Conservation (phyloP, 2,888 invertebrate species). For the Troides oblongomaculatus region DNA sequence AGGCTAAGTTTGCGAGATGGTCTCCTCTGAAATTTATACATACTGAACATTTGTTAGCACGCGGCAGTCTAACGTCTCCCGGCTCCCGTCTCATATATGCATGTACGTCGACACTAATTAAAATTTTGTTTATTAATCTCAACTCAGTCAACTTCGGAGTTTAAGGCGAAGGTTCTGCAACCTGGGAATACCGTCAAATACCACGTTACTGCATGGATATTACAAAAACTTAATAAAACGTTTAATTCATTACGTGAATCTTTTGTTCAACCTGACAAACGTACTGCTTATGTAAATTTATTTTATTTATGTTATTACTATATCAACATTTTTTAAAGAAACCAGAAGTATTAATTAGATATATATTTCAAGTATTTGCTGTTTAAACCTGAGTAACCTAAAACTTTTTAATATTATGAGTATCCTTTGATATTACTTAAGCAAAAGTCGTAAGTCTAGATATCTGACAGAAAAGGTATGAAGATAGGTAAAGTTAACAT, state of each 20-base stretch:
- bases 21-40: conserved; percentile 43
- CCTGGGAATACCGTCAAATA: neutral
- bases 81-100: neutral
- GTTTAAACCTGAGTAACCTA: too few species aligned
- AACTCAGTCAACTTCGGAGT: neutral
- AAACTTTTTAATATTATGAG: too few species aligned
- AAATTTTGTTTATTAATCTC: conserved; percentile 22
- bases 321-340: too few species aligned
- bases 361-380: too few species aligned
- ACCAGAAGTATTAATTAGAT: too few species aligned
- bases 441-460: too few species aligned
- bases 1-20: conserved; percentile 49
- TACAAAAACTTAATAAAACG: neutral
- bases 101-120: conserved; percentile 11
- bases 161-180: neutral
- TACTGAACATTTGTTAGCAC: conserved; percentile 33
- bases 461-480: too few species aligned
- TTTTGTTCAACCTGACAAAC: neutral
- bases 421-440: too few species aligned
- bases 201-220: neutral
- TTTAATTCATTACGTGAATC: neutral
- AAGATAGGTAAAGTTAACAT: too few species aligned
- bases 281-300: too few species aligned
- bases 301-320: too few species aligned
- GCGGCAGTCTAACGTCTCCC: conserved; percentile 28